phyloP scores from a whole-genome alignment of 2,113 vertebrate genomes.

The Mormyrus lacerda region DNA sequence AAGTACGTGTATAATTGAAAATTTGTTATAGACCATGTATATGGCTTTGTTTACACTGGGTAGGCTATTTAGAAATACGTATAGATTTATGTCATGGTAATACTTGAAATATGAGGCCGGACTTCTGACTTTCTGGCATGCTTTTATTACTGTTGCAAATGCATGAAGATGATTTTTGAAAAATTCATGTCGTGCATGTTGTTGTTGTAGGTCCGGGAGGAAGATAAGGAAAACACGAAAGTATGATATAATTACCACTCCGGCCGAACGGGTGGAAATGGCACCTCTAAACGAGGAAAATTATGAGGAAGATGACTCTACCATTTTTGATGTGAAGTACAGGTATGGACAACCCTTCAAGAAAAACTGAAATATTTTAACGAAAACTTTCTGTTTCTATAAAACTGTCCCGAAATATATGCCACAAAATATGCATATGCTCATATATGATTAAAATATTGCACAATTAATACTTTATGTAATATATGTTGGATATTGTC shows the following conservation, averaged over 20 bases:
- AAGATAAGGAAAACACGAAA: slow-evolving; percentile 86
- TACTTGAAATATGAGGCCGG: background rate
- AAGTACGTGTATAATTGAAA: background rate
- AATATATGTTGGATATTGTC: background rate
- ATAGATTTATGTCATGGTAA: background rate
- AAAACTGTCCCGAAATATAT: background rate
- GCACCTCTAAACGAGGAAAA: slow-evolving; percentile 89
- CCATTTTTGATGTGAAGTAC: slow-evolving; percentile 93
- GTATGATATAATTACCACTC: slow-evolving; percentile 93
- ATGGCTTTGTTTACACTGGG: background rate
- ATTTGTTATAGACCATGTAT: background rate
- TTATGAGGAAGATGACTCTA: slow-evolving; percentile 79
- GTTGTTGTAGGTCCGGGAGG: slow-evolving; percentile 69
- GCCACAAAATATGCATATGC: background rate
- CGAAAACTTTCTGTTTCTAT: background rate
- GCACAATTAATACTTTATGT: background rate
- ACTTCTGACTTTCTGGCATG: background rate
- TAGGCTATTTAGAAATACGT: background rate
- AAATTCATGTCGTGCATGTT: background rate
- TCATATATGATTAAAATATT: background rate
- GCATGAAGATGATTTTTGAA: background rate
- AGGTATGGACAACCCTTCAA: slow-evolving; percentile 60
- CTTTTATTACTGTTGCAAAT: background rate
- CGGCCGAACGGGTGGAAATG: slow-evolving; percentile 90
- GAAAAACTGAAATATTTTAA: background rate